Evolutionary conservation across 1,140 invertebrate species (phyloP), one percentile per base, ranked within the genome.

Genomic region (Bombus affinis): DNA sequence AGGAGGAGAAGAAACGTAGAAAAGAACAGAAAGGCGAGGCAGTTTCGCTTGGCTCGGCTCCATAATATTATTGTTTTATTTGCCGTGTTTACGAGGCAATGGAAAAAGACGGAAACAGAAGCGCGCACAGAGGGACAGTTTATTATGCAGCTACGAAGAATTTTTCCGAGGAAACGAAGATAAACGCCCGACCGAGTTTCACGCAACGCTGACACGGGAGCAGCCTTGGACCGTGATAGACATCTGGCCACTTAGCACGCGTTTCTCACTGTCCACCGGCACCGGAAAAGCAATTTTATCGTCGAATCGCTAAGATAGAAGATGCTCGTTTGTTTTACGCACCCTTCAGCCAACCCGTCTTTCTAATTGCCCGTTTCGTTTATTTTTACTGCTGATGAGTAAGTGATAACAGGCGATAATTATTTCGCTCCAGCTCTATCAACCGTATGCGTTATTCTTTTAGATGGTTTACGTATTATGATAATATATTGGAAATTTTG

Each of bases 1-100:
- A 84, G 68, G 75, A 70, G 65, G 81, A 80, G 32, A 22, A 53
- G 37, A 22, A 22, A 22, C 47, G 47, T 22, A 53, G 47, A 57
- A 84, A 12, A 35, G 57, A 35, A 32, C 1, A 2, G 22, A 39
- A 42, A 32, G 32, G 85, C 73, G 44, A 35, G 12, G 85, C 79
- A 76, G 87, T 91, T 89, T 88, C 71, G 78, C 85, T 92, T 92
- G 92, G 91, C 92, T 90, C 86, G 53, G 91, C 65, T 93, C 92
- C 89, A 92, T 90, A 86, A 92, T 92, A 91, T 92, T 89, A 93
- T 92, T 92, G 91, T 92, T 92, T 92, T 91, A 91, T 90, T 89
- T 86, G 85, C 44, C 85, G 85, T 87, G 85, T 92, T 91, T 91
- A 90, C 89, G 87, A 85, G 83, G 68, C 75, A 44, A 47, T 71